Conservation (phyloP, 2,113 vertebrate genomes). For the Mus musculus region GRCm39 chr2:137270501-137271000, state of each 20-base stretch:
- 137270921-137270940: neutral
- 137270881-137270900: neutral
- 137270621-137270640: neutral
- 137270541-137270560: slow-evolving; percentile 31
- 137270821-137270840: neutral
- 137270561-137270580: slow-evolving; percentile 1
- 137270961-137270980: neutral
- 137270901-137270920: neutral
- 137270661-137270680: neutral
- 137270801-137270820: neutral
- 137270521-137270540: neutral
- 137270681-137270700: neutral
- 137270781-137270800: neutral
- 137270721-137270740: neutral
- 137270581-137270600: slow-evolving; percentile 21
- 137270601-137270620: neutral
- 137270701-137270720: slow-evolving; percentile 21
- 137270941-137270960: neutral
- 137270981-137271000: neutral
- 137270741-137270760: neutral
- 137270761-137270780: neutral
- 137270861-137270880: slow-evolving; percentile 7
- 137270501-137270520: slow-evolving; percentile 10
- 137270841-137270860: neutral
- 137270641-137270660: slow-evolving; percentile 2